phyloP scores from a whole-genome alignment of 2,888 invertebrate genomes.

The Enchytraeus crypticus region DNA sequence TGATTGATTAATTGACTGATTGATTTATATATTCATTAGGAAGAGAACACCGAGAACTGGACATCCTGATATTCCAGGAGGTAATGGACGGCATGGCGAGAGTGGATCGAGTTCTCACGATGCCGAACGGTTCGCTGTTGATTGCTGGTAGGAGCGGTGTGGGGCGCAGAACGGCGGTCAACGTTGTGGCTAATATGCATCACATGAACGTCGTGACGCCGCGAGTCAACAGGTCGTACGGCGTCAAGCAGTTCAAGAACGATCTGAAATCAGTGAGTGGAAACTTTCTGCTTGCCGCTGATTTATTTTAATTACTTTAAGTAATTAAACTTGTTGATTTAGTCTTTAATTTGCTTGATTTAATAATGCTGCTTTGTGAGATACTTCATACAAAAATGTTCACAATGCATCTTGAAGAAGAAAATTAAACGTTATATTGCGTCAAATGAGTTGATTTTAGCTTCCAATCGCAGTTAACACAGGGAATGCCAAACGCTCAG shows the following conservation, averaged over 20 bases:
- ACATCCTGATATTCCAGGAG: constrained; percentile 61
- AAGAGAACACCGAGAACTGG: constrained; percentile 59
- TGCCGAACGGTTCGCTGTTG: constrained; percentile 59
- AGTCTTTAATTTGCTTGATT: no score
- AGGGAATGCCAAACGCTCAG: no score
- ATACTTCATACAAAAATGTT: no score
- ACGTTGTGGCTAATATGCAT: constrained; percentile 64
- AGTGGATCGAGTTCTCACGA: constrained; percentile 59
- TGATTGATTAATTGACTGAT: background rate
- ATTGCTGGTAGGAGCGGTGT: constrained; percentile 70
- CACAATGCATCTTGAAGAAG: no score
- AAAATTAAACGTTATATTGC: no score
- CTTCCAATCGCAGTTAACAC: no score
- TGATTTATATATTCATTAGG: constrained; percentile 46
- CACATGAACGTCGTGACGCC: constrained; percentile 57
- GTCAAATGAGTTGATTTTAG: no score
- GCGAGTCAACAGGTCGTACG: constrained; percentile 56
- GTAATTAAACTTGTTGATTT: background rate
- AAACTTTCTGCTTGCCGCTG: background rate
- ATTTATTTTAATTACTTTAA: background rate
- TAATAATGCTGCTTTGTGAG: no score
- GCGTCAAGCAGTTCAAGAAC: constrained; percentile 62
- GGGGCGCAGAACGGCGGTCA: constrained; percentile 70
- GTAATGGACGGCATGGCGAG: constrained; percentile 59
- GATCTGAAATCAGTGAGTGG: constrained; percentile 65